Conservation (phyloP, 2,113 vertebrate species). For the Ictalurus furcatus region DNA sequence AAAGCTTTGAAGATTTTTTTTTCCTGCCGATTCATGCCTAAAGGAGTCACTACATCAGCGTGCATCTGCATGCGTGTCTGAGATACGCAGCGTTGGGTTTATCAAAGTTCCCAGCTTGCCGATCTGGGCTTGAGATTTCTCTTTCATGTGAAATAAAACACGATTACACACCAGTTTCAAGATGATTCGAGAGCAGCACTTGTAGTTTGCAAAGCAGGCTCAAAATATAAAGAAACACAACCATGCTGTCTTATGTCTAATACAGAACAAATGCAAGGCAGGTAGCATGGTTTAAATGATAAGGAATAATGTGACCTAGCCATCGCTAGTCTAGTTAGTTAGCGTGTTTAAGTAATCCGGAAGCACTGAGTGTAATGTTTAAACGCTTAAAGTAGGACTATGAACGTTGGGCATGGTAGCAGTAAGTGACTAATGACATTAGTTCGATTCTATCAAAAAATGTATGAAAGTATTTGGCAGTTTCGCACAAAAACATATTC, state of each 20-base stretch:
- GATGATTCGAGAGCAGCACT: not conserved
- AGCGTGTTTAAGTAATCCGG: not conserved
- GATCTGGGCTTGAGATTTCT: not conserved
- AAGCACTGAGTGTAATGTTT: not conserved
- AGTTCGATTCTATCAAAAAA: not conserved
- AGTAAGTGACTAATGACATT: not conserved
- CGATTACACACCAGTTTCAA: not conserved
- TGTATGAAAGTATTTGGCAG: not conserved
- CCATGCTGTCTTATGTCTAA: not conserved
- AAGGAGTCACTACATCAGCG: slow-evolving; percentile 57
- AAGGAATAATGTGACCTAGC: not conserved
- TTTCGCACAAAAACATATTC: not conserved
- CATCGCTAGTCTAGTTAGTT: not conserved
- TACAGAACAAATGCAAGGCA: not conserved
- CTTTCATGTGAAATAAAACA: slow-evolving; percentile 24
- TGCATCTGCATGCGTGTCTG: slow-evolving; percentile 45
- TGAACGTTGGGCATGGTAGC: not conserved
- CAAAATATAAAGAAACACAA: not conserved
- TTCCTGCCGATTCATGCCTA: slow-evolving; percentile 59
- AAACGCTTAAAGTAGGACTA: slow-evolving; percentile 51
- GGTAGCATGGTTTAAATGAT: not conserved
- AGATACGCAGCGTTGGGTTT: not conserved
- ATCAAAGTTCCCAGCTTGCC: slow-evolving; percentile 14
- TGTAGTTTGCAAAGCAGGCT: not conserved
- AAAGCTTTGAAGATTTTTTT: slow-evolving; percentile 61